A percentile compares a stretch with the other conserved stretches of the same genome.
Conservation (phyloP, 2,888 invertebrate genomes). For the Tenthredo scrophulariae region DNA sequence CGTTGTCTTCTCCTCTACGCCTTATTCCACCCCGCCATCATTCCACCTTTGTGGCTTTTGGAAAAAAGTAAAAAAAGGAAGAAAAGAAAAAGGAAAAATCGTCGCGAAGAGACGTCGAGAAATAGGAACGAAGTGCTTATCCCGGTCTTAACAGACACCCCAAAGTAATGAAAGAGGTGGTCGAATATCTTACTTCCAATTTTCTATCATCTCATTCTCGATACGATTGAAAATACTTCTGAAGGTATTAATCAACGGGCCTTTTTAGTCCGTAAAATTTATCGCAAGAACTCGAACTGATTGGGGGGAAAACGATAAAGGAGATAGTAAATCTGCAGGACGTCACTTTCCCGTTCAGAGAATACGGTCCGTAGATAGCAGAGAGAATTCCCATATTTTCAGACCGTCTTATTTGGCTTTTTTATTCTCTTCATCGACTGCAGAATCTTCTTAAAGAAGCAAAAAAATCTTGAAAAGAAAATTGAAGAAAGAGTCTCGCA, state of each 20-base stretch:
- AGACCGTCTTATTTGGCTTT: background rate
- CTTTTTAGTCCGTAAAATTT: constrained; percentile 11
- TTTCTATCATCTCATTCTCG: constrained; percentile 26
- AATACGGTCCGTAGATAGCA: background rate
- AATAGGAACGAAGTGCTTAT: background rate
- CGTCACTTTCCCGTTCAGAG: background rate
- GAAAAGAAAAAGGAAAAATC: background rate
- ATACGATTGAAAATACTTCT: constrained; percentile 8
- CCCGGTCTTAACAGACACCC: background rate
- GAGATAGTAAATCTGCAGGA: constrained; percentile 22
- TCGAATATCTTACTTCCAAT: background rate
- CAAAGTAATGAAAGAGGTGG: constrained; percentile 32
- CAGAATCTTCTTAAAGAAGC: background rate
- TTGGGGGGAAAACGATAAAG: background rate
- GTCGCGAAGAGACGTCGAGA: background rate
- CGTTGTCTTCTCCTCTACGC: constrained; percentile 1
- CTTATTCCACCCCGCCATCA: constrained; percentile 9
- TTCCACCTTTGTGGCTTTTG: constrained; percentile 30
- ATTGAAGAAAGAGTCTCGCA: background rate
- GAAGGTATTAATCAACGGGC: constrained; percentile 40
- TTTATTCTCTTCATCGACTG: background rate
- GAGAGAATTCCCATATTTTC: constrained; percentile 8
- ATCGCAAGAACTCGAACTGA: constrained; percentile 10
- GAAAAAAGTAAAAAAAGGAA: background rate
- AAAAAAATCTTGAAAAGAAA: background rate